phyloP scores from a whole-genome alignment of 2,113 vertebrate species.

The Epinephelus moara region DNA sequence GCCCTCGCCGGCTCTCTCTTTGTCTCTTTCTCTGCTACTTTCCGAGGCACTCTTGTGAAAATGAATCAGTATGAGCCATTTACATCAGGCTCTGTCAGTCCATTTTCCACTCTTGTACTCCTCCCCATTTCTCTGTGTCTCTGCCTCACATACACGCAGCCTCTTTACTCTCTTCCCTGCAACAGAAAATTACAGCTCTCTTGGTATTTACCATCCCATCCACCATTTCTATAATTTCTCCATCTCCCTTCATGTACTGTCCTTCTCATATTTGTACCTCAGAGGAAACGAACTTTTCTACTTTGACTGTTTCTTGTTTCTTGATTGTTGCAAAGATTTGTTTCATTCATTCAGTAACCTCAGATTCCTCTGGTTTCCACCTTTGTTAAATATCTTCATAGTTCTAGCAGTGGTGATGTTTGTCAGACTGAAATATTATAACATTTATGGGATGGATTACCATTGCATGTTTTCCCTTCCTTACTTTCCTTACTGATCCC shows the following conservation, averaged over 20 bases:
- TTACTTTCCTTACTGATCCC: too few species aligned
- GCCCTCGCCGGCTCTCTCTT: not conserved
- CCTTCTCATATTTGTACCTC: not conserved
- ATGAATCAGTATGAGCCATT: slow-evolving; percentile 56
- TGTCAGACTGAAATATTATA: not conserved
- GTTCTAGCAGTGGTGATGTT: too few species aligned
- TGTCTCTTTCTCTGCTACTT: slow-evolving; percentile 31
- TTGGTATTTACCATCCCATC: slow-evolving; percentile 22
- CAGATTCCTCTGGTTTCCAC: not conserved
- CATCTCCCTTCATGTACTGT: slow-evolving; percentile 1
- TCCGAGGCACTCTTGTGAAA: slow-evolving; percentile 63
- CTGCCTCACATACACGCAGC: not conserved
- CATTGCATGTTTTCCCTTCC: too few species aligned
- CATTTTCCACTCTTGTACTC: slow-evolving; percentile 51
- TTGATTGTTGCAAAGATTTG: not conserved
- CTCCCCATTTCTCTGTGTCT: not conserved
- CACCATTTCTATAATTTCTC: slow-evolving; percentile 23
- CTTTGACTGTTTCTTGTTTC: not conserved
- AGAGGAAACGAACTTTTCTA: not conserved
- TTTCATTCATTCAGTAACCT: not conserved
- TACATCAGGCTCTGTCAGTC: slow-evolving; percentile 58
- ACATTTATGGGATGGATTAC: not conserved
- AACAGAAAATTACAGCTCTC: slow-evolving; percentile 53
- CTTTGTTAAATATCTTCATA: too few species aligned
- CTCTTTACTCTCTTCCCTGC: slow-evolving; percentile 34